Percentiles rank a stretch among this genome's conserved stretches.
These are phyloP conservation scores for Megaceryle torquata DNA, from an alignment of 2,113 vertebrate species.

Conservation along the genomic window DNA sequence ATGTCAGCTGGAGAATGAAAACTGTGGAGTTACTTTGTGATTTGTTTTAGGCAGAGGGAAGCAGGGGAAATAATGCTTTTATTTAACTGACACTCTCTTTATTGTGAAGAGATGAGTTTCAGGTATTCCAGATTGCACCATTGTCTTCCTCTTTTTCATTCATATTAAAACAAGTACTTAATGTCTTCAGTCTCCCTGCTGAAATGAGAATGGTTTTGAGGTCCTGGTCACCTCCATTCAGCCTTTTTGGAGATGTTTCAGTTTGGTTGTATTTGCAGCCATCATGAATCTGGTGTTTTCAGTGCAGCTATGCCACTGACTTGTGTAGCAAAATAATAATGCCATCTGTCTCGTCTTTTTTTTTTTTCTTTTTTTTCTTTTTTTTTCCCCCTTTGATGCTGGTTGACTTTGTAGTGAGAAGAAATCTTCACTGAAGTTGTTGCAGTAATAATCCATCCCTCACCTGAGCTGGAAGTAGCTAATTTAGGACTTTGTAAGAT, in stretches of 20 bases:
- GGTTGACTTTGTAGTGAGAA: neutral
- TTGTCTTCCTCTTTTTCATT: neutral
- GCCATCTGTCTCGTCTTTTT: slow-evolving; percentile 43
- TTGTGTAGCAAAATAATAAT: slow-evolving; percentile 37
- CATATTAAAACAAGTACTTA: neutral
- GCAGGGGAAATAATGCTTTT: neutral
- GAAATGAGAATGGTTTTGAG: neutral
- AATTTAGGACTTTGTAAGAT: neutral
- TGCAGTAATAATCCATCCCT: neutral
- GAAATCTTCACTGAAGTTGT: neutral
- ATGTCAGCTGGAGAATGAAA: slow-evolving; percentile 34
- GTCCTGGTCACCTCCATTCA: neutral
- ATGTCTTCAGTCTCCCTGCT: neutral
- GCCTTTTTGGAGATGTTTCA: neutral
- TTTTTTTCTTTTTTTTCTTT: neutral
- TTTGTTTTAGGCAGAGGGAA: slow-evolving; percentile 9
- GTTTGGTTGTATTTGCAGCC: neutral
- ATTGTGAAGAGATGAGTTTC: neutral
- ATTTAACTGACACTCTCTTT: neutral
- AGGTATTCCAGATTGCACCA: neutral
- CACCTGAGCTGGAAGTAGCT: neutral
- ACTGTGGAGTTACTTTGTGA: neutral
- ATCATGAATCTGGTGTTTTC: neutral
- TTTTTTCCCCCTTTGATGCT: neutral
- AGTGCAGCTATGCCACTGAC: neutral